These are phyloP conservation scores for Irena cyanogastra DNA, from an alignment of 2,113 vertebrate genomes.

Conservation along the genomic window DNA sequence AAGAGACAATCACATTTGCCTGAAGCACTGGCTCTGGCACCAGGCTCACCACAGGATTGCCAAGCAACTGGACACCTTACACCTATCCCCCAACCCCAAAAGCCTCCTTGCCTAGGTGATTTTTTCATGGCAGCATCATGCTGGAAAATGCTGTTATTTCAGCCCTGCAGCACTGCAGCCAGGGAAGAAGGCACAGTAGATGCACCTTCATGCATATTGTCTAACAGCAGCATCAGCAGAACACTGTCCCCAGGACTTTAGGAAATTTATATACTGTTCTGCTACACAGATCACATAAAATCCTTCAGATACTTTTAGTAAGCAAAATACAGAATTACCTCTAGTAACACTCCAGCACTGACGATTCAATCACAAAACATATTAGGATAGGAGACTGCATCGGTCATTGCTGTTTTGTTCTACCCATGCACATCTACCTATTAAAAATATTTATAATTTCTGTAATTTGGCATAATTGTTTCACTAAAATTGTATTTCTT, in stretches of 20 bases:
- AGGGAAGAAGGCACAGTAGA: not conserved
- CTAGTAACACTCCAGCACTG: not conserved
- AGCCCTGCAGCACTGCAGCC: not conserved
- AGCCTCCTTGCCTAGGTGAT: not conserved
- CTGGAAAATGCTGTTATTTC: not conserved
- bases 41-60: rapidly evolving
- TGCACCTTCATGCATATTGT: not conserved
- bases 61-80: not conserved
- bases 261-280: constrained; percentile 5
- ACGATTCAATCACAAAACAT: not conserved
- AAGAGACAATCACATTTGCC: not conserved
- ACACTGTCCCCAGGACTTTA: not conserved
- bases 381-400: not conserved
- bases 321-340: constrained; percentile 1
- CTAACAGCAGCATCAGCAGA: not conserved
- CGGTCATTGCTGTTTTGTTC: not conserved
- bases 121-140: not conserved
- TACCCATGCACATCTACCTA: not conserved
- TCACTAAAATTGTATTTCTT: not conserved
- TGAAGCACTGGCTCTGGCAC: not conserved
- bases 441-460: not conserved
- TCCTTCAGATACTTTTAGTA: not conserved
- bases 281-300: constrained; percentile 13
- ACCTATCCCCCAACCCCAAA: not conserved
- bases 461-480: not conserved